A percentile compares a stretch with the other conserved stretches of the same genome.
Evolutionary conservation across 2,797 vertebrate species (phyloP).

Genomic region (Tamandua tetradactyla): DNA sequence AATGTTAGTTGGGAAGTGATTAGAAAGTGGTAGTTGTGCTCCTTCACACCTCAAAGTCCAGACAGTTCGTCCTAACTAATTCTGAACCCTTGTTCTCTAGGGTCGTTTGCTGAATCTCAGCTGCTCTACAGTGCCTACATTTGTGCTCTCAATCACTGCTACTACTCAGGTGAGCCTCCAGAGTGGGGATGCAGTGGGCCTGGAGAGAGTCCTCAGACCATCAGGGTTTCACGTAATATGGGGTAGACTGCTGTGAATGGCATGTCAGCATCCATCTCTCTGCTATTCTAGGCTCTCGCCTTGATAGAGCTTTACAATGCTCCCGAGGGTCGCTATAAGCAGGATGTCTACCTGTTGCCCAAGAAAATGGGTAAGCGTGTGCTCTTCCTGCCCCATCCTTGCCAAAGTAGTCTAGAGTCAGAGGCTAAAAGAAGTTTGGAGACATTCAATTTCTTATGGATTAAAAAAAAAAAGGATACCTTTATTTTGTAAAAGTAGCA

Average conservation of each 20-base stretch:
- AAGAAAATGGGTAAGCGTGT: conserved; percentile 95
- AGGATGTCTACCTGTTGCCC: conserved; percentile 96
- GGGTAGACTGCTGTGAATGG: neutral
- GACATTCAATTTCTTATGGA: neutral
- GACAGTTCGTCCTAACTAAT: neutral
- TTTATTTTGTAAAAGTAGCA: conserved; percentile 34
- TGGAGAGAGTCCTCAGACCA: neutral
- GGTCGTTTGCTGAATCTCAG: conserved; percentile 97
- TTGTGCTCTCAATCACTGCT: conserved; percentile 97
- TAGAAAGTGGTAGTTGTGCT: neutral
- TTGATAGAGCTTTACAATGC: conserved; percentile 98
- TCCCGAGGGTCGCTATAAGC: conserved; percentile 96
- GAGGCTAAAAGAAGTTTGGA: conserved; percentile 4
- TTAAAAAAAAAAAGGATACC: too few relatives aligned
- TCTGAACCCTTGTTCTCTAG: conserved; percentile 81
- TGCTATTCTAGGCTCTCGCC: conserved; percentile 91
- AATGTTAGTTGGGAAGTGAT: neutral
- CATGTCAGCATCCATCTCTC: neutral
- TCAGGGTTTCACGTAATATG: fast-evolving
- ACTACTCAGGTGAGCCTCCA: conserved; percentile 92
- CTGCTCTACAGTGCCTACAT: conserved; percentile 98
- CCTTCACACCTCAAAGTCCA: neutral
- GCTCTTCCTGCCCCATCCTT: neutral
- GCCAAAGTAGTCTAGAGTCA: neutral
- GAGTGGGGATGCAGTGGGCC: neutral